Conservation (phyloP, 1,140 invertebrate species). For the Megalonaias nervosa region DNA sequence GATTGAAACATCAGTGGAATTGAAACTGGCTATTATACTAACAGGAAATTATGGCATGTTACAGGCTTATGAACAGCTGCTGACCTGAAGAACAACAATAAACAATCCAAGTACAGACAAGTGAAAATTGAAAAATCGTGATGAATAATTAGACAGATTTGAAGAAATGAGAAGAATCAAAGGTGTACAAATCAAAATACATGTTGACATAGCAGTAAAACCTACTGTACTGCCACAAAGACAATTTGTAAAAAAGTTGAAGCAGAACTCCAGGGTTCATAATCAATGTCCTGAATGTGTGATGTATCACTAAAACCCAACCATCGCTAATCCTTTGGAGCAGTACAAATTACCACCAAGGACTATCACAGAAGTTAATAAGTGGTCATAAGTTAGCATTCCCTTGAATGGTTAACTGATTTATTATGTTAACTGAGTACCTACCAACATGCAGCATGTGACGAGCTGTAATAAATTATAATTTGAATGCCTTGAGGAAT, state of each 20-base stretch:
- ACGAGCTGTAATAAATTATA: too few relatives aligned
- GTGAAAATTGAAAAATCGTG: not conserved
- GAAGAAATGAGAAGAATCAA: conserved; percentile 42
- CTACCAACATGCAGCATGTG: too few relatives aligned
- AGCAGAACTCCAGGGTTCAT: not conserved
- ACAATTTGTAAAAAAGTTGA: conserved; percentile 21
- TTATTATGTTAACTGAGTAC: too few relatives aligned
- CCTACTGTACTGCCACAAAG: conserved; percentile 26
- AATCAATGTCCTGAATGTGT: too few relatives aligned
- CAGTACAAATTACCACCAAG: too few relatives aligned
- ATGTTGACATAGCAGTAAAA: conserved; percentile 34
- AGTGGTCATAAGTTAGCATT: too few relatives aligned
- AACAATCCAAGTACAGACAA: not conserved
- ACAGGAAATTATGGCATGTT: conserved; percentile 5
- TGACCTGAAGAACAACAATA: conserved; percentile 3
- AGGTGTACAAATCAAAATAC: conserved; percentile 34
- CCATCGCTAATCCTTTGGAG: too few relatives aligned
- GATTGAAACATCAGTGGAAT: not conserved
- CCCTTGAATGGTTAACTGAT: too few relatives aligned
- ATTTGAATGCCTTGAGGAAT: conserved; percentile 15
- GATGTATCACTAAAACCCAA: too few relatives aligned
- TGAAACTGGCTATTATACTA: not conserved
- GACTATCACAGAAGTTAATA: too few relatives aligned
- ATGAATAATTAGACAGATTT: conserved; percentile 24
- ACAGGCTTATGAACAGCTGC: conserved; percentile 18